Evolutionary conservation across 1,140 invertebrate genomes (phyloP).

Genomic region (Drosophila leontia): DNA sequence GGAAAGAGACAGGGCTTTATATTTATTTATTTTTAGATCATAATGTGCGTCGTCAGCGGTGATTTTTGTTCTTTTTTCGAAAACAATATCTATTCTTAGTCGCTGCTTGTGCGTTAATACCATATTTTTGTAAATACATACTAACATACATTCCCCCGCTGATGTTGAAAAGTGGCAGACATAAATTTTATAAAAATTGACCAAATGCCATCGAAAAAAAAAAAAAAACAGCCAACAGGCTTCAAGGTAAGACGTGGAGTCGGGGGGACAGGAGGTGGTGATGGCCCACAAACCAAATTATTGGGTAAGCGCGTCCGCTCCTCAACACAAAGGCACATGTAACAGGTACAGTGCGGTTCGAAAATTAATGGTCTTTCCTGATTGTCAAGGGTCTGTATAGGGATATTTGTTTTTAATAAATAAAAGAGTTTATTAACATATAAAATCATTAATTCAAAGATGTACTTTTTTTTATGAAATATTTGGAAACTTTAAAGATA

Average conservation of each 20-base stretch:
- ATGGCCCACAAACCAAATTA: slow-evolving; percentile 38
- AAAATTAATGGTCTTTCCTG: not conserved
- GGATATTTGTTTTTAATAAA: not conserved
- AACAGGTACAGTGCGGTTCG: slow-evolving; percentile 20
- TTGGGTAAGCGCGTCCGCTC: slow-evolving; percentile 23
- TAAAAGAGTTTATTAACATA: not conserved
- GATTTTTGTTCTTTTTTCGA: slow-evolving; percentile 73
- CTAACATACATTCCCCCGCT: slow-evolving; percentile 58
- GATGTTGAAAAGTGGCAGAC: slow-evolving; percentile 26
- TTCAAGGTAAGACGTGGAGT: slow-evolving; percentile 26
- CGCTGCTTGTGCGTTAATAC: slow-evolving; percentile 77
- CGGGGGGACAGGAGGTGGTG: slow-evolving; percentile 15
- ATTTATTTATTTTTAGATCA: slow-evolving; percentile 64
- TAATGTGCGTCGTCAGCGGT: slow-evolving; percentile 76
- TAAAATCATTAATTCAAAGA: not conserved
- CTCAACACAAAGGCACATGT: not conserved
- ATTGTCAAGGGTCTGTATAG: not conserved
- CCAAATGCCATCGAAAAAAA: slow-evolving; percentile 38
- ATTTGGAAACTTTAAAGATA: not conserved
- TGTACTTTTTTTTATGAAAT: too few species aligned
- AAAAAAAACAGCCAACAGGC: not conserved
- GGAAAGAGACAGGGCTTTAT: slow-evolving; percentile 11
- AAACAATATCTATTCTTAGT: slow-evolving; percentile 77
- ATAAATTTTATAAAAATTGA: slow-evolving; percentile 80
- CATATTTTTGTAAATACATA: slow-evolving; percentile 79